Evolutionary conservation across 2,113 vertebrate species (phyloP), one percentile per base, ranked within the genome.

Genomic region (Redunca redunca): DNA sequence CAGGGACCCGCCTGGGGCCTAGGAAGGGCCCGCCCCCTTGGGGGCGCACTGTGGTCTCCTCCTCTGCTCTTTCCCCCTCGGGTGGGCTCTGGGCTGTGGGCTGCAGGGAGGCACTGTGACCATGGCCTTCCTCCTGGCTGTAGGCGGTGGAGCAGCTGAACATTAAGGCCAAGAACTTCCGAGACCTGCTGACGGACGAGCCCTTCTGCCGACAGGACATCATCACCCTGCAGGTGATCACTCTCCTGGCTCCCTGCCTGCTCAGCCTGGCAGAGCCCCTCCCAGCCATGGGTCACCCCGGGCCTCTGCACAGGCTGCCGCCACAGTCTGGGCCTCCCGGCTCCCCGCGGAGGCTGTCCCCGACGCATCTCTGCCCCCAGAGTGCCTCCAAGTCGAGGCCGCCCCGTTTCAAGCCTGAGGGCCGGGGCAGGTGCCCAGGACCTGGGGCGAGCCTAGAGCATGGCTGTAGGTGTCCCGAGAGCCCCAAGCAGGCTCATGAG

Each of bases 81-180:
- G 25, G 67, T 7, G 5, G 28, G 43, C 43, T 17, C 43, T 23
- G 1, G 53, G 21, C 57, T 7, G 28, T 14, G 0, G 52, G 11
- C 28, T 10, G 14, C 1, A 12, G 30, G 15, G 52, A 9, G n/a
- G 77, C 55, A 15, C 10, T 0, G 0, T 80, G 46, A 94, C 23
- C 5, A 6, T 1, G 4, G 1, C 28, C 26, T 86, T 64, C 58
- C 43, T 16, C 30, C 30, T 92, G 88, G 33, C 84, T 82, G 33
- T 90, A 99, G 99, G 99, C 99, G 1, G 99, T 99, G 33, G 99
- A 99, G 89, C 99, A 99, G 98, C 99, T 99, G 88, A 99, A 99
- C 97, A 99, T 99, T 97, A 99, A 99, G 97, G 99, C 99, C 40
- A 99, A 99, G 98, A 99, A 97, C 97, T 99, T 99, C 97, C 99